Base-by-base conservation (phyloP, 2,888 invertebrate genomes). In the Apodemia duryi region DNA sequence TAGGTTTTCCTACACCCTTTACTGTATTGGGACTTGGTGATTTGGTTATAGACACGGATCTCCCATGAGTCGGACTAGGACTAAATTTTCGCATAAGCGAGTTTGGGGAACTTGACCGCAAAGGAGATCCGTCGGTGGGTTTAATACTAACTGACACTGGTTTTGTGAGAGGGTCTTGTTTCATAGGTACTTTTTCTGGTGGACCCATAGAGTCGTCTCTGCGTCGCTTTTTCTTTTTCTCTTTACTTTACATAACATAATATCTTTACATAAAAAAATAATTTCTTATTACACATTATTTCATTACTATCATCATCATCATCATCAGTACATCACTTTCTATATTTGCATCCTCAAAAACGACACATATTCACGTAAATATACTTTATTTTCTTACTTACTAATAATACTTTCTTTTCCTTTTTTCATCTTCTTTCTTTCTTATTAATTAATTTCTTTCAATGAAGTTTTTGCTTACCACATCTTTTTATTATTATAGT, bases 191-290 rank as follows among this genome's bases (percentile, higher is more conserved):
- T 81, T 97, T 97, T 70, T 96, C 96, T 0, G 97, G 97, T 0
- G 96, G 96, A 1, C 96, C 96, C 96, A 96, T 96, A 0, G 95
- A 94, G 77, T 95, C 95, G 70, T 96, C 96, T 70, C 96, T 95
- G 51, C 94, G 91, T 64, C 95, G 93, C 78, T 96, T 96, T 75
- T 96, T 94, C 73, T 96, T 96, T 79, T 96, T 97, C 70, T 97
- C 88, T 70, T 87, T 89, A 74, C 85, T 87, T 43, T 38, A 38
- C 9, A 38, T 38, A 9, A 9, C 38, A 7, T 21, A 9, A 9
- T 38, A 7, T 38, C 9, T 38, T 9, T 38, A 38, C 9, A 35
- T 35, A 35, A 5, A 35, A 9, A 38, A 38, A 38, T 38, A 9
- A 9, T 35, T 38, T 9, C 7, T 38, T 38, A 9, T 38, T 9